Percentiles rank a stretch among this genome's conserved stretches.
These are phyloP conservation scores for Glyptemys insculpta DNA, from an alignment of 2,797 vertebrate species.

Conservation along the genomic window DNA sequence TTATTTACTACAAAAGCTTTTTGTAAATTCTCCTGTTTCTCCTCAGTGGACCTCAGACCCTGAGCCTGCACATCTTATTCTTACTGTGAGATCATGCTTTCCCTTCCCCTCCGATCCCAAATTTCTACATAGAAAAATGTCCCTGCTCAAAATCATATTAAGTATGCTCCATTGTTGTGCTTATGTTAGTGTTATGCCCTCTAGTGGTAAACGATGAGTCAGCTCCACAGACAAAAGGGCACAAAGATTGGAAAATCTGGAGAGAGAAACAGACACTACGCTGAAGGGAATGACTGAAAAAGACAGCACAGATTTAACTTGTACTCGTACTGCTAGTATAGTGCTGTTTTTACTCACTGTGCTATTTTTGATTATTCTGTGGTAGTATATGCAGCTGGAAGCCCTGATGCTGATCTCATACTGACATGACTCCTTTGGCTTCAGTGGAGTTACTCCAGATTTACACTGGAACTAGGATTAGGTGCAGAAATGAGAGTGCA, in stretches of 20 bases:
- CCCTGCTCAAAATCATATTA: neutral
- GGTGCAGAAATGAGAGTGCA: neutral
- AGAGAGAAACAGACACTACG: neutral
- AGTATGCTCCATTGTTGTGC: neutral
- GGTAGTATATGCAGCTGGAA: neutral
- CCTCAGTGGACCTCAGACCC: neutral
- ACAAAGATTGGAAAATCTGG: neutral
- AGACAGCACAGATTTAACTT: neutral
- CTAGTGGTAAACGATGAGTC: neutral
- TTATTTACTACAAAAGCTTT: neutral
- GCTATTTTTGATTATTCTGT: neutral
- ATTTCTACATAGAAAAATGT: accelerated
- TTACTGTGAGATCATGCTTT: neutral
- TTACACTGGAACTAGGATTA: neutral
- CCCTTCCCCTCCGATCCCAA: neutral
- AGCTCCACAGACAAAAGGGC: neutral
- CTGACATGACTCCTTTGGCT: neutral
- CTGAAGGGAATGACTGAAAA: neutral
- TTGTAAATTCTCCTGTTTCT: neutral
- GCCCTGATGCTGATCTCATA: neutral
- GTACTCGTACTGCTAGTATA: neutral
- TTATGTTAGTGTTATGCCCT: neutral
- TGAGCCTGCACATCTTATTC: neutral
- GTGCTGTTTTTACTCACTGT: neutral
- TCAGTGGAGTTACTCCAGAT: neutral